Base-by-base conservation (phyloP, 2,113 vertebrate genomes). In the Phainopepla nitens region DNA sequence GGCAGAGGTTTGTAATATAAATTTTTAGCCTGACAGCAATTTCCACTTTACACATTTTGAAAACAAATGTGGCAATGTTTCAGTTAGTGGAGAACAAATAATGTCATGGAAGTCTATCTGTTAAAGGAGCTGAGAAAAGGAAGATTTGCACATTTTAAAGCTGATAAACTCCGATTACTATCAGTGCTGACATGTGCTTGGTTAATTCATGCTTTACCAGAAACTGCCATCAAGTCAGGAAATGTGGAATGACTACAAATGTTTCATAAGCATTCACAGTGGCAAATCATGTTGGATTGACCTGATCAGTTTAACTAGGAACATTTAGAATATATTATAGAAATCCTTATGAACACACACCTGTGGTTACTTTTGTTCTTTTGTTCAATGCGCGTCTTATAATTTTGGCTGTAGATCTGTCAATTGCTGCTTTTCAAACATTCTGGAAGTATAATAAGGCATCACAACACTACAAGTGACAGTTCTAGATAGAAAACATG, bases 21-120 rank as follows among this genome's bases (percentile, higher is more conserved):
- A 91, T 95, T 97, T 92, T 94, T 50, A 62, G 88, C 72, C 93
- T 70, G 42, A 50, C 56, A 95, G 87, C 73, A 69, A 87, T 92
- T 97, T 96, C 90, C 70, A 79, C 70, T 80, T 93, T 87, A 81
- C 82, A 95, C 88, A 82, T 77, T 95, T 78, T 87, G 68, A 93
- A 93, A 97, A 95, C 80, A 94, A 96, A 91, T 58, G 89, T 93
- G 88, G 76, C 91, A 93, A 89, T 47, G 85, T 92, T 94, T 95
- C 92, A 86, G 53, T 80, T 89, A 84, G 75, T 61, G 49, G 25
- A 78, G 80, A 86, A 82, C 79, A 94, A 88, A 87, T 76, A 64
- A 53, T 44, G 72, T 82, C 33, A n/a, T 56, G 17, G 65, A 93
- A 82, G 68, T 73, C 85, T 90, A 76, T 91, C 89, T 72, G 83